Percentiles rank a stretch among this genome's conserved stretches.
These are phyloP conservation scores for Macrotrachela quadricornifera DNA, from an alignment of 1,140 invertebrate genomes.

Conservation along the genomic window DNA sequence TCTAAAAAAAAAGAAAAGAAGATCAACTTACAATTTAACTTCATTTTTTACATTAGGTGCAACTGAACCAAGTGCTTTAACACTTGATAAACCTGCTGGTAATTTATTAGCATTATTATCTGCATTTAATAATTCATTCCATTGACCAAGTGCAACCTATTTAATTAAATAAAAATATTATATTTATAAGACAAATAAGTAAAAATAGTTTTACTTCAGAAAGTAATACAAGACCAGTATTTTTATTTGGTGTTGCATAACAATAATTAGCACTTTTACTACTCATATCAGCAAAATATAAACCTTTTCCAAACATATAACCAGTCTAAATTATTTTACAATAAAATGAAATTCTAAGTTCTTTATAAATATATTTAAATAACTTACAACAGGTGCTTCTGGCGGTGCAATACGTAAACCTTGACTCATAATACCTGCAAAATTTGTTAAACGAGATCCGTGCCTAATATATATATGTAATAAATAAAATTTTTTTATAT, in stretches of 20 bases:
- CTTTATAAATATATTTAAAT: too few species aligned
- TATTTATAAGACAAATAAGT: slow-evolving; percentile 36
- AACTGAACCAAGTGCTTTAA: slow-evolving; percentile 37
- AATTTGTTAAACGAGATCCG: slow-evolving; percentile 78
- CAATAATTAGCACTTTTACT: slow-evolving; percentile 97
- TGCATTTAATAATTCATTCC: slow-evolving; percentile 35
- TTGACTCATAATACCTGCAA: slow-evolving; percentile 80
- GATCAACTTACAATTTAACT: too few species aligned
- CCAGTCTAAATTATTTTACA: slow-evolving; percentile 39
- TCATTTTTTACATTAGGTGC: neutral
- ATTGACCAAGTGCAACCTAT: slow-evolving; percentile 31
- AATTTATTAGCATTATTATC: slow-evolving; percentile 55
- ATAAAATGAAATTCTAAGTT: too few species aligned
- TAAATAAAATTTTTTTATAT: slow-evolving; percentile 59
- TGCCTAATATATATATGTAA: slow-evolving; percentile 71
- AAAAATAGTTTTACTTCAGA: slow-evolving; percentile 86
- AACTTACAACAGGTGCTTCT: slow-evolving; percentile 50
- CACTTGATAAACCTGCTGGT: slow-evolving; percentile 52
- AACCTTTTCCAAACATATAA: slow-evolving; percentile 81
- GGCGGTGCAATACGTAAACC: slow-evolving; percentile 85
- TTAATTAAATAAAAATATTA: slow-evolving; percentile 17
- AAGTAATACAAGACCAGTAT: slow-evolving; percentile 59
- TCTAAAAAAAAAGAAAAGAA: too few species aligned
- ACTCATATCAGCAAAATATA: slow-evolving; percentile 95
- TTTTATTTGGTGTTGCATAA: slow-evolving; percentile 44